These are phyloP conservation scores for Mesembrinibis cayennensis DNA, from an alignment of 2,113 vertebrate species.

Conservation along the genomic window DNA sequence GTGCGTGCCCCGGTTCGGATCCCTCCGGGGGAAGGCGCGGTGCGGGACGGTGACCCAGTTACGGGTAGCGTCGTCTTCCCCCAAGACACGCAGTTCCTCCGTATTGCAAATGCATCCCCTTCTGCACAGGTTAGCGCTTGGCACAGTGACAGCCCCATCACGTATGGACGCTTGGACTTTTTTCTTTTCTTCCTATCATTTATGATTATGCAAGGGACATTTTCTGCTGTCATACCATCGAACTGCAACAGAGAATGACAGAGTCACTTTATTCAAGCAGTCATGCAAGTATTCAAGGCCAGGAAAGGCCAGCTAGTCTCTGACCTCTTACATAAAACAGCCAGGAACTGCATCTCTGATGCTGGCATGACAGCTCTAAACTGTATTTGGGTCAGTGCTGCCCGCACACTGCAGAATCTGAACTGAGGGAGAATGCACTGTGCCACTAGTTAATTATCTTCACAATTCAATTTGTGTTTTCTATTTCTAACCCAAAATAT, in stretches of 20 bases:
- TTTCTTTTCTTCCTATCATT: accelerated
- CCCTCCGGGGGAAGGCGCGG: not conserved
- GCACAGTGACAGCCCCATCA: accelerated
- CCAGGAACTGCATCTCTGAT: accelerated
- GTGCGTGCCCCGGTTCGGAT: accelerated
- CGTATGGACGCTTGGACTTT: accelerated
- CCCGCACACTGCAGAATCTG: not conserved
- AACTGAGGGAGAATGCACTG: accelerated
- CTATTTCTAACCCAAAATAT: not conserved
- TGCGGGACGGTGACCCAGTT: not conserved
- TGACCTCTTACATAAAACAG: not conserved
- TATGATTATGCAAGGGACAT: not conserved
- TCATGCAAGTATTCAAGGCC: not conserved
- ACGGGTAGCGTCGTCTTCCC: too few species aligned
- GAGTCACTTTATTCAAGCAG: not conserved
- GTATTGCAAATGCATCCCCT: too few species aligned
- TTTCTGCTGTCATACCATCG: not conserved
- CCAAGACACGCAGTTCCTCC: accelerated
- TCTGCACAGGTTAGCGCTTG: not conserved
- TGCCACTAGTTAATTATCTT: accelerated
- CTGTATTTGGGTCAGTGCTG: not conserved
- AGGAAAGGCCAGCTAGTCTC: not conserved
- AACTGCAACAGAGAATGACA: not conserved
- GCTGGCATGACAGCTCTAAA: accelerated
- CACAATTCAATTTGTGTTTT: accelerated